phyloP scores from a whole-genome alignment of 2,113 vertebrate genomes.

The Genyomyrus donnyi region DNA sequence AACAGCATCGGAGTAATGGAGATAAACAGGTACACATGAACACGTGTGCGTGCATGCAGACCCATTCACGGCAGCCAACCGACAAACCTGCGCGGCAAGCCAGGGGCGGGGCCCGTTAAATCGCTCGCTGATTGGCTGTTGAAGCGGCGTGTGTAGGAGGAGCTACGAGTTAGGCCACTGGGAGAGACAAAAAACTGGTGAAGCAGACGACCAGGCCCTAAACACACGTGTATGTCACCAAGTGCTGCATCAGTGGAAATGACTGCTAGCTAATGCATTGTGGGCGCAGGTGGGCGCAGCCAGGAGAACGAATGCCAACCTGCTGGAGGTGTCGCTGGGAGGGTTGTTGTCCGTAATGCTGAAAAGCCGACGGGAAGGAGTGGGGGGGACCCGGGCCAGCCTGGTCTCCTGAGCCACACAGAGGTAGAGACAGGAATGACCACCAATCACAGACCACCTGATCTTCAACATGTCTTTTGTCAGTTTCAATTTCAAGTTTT shows the following conservation, averaged over 20 bases:
- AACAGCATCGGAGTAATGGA: background rate
- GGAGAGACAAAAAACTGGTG: conserved; percentile 35
- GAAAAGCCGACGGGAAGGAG: conserved; percentile 60
- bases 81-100: conserved; percentile 60
- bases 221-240: background rate
- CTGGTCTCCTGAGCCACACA: conserved; percentile 53
- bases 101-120: conserved; percentile 52
- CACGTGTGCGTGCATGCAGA: background rate
- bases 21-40: background rate
- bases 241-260: background rate
- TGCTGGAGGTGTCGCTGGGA: conserved; percentile 52
- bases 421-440: background rate
- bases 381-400: conserved; percentile 63
- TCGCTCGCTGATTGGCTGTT: conserved; percentile 61
- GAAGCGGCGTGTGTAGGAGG: conserved; percentile 64
- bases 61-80: conserved; percentile 35
- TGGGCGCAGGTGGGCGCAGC: background rate
- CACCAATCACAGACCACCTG: background rate
- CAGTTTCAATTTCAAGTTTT: background rate
- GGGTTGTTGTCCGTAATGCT: conserved; percentile 57
- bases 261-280: background rate
- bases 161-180: conserved; percentile 67
- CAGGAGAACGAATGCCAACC: conserved; percentile 33
- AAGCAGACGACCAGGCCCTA: conserved; percentile 28
- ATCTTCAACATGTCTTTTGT: background rate